phyloP scores from a whole-genome alignment of 2,888 invertebrate genomes.

The Cylloceria caligata region DNA sequence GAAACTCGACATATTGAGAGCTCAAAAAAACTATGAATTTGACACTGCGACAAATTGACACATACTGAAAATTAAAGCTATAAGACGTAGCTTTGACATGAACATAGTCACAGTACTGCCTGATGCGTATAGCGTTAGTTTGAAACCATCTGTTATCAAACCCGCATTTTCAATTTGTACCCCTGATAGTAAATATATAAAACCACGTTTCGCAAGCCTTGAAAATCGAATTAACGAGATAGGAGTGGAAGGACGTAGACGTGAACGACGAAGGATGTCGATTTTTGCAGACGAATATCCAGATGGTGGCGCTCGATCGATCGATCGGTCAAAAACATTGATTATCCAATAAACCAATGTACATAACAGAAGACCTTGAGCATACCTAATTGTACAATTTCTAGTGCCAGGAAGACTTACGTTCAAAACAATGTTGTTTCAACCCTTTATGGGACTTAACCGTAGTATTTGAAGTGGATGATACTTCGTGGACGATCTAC shows the following conservation, averaged over 20 bases:
- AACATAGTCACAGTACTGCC: no score
- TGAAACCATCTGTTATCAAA: no score
- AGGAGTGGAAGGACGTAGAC: neutral
- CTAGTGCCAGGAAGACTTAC: neutral
- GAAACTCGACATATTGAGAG: no score
- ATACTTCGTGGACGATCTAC: no score
- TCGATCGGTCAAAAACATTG: neutral
- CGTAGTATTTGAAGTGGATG: neutral
- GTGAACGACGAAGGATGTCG: constrained; percentile 1
- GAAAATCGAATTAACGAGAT: constrained; percentile 13
- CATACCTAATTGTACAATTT: neutral
- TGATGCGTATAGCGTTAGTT: no score
- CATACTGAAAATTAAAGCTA: no score
- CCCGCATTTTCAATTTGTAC: no score
- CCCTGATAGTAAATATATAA: no score
- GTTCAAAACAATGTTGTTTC: neutral
- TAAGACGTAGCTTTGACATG: no score
- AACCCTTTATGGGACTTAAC: neutral
- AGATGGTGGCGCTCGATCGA: constrained; percentile 12
- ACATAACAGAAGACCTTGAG: neutral
- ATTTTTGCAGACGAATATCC: constrained; percentile 7
- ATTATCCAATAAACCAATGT: constrained; percentile 9
- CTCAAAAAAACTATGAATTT: no score
- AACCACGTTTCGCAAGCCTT: neutral
- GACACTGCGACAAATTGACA: no score